Evolutionary conservation across 2,888 invertebrate genomes (phyloP), one percentile per base, ranked within the genome.

Genomic region (Eledona agricola): DNA sequence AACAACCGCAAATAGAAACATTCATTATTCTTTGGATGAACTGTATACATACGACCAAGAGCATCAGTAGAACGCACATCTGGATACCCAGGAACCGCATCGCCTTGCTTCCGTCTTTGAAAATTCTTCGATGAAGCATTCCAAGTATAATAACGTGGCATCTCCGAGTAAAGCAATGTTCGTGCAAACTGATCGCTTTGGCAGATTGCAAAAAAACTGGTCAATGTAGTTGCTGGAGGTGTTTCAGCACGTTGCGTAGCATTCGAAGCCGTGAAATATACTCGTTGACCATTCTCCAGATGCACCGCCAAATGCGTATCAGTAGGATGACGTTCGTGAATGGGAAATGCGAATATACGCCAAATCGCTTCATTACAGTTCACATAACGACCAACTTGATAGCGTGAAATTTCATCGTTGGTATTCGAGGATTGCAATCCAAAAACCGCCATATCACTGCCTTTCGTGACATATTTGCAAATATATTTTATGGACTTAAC

Each of bases 401-500:
- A 55, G 40, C 55, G 62, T 12, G 15, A n/a, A 4, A 29, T 29
- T 29, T 29, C 13, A 11, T 29, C 29, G 9, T n/a, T 10, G 4
- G 3, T 10, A 29, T 29, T 29, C 9, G 3, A 3, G 11, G 3
- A n/a, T 40, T 15, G 5, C n/a, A 56, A 7, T 17, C 37, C 20
- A 47, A 59, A 55, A 4, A 52, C 34, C 12, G 55, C 69, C 65
- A 43, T 38, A 51, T 60, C 72, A 53, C 69, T 71, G 15, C 73
- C 73, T 70, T 77, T 77, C 37, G 66, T 73, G 12, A 77, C 69
- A 62, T 77, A 78, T 60, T 76, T 75, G 57, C 72, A 73, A 52
- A 77, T 66, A 47, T 75, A 75, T 64, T 75, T 75, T 9, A 75
- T 73, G 0, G 67, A 63, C 52, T 76, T 74, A 0, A 78, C 72